Percentiles rank a stretch among this genome's conserved stretches.
Conservation (phyloP, 2,797 vertebrate species). For the Sitta carolinensis region DNA sequence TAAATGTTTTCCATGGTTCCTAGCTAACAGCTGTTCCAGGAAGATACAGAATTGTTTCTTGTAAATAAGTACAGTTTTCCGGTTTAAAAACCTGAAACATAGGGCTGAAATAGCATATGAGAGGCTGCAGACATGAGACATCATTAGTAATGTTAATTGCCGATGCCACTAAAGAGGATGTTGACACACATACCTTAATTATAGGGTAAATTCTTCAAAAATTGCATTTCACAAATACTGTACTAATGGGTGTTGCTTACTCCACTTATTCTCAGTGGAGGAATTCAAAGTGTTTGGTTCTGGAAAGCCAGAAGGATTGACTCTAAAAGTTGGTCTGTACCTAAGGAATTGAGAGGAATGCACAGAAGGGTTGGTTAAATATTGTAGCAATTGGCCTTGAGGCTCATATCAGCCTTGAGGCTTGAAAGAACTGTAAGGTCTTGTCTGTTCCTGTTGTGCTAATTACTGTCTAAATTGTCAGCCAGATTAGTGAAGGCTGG, state of each 20-base stretch:
- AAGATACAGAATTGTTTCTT: not conserved
- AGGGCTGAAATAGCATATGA: not conserved
- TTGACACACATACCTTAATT: conserved; percentile 57
- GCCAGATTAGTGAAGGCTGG: conserved; percentile 23
- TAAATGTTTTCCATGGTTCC: not conserved
- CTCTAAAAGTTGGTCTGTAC: not conserved
- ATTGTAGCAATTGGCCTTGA: not conserved
- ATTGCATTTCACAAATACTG: conserved; percentile 5
- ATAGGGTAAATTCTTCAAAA: conserved; percentile 57
- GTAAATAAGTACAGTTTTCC: not conserved
- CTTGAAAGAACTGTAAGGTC: conserved; percentile 52
- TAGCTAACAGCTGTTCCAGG: not conserved
- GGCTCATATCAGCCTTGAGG: not conserved
- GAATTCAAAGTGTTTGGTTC: not conserved
- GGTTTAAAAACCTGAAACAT: not conserved
- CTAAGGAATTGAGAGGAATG: not conserved
- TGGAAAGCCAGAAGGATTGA: not conserved
- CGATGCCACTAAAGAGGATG: conserved; percentile 37
- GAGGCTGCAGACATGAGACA: conserved; percentile 8
- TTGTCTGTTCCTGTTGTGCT: conserved; percentile 66
- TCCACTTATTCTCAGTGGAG: not conserved
- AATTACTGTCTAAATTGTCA: conserved; percentile 65
- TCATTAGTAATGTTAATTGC: conserved; percentile 49
- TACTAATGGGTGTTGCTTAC: not conserved
- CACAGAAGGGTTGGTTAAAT: not conserved